phyloP scores from a whole-genome alignment of 2,797 vertebrate species.

The Hyperoplus immaculatus region DNA sequence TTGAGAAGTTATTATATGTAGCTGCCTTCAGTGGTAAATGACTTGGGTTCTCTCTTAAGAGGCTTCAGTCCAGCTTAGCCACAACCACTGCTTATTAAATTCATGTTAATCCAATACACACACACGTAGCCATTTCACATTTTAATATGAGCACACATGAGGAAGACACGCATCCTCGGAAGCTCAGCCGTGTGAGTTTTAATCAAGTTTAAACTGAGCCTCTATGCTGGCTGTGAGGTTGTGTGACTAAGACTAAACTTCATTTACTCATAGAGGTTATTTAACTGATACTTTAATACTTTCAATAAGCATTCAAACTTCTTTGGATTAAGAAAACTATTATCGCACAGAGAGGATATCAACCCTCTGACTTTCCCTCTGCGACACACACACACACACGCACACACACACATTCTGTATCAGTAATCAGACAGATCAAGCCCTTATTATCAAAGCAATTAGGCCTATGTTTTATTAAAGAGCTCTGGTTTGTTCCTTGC shows the following conservation, averaged over 20 bases:
- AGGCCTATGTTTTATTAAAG: slow-evolving; percentile 33
- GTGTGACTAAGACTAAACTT: slow-evolving; percentile 47
- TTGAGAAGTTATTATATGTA: slow-evolving; percentile 50
- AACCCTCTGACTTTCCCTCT: slow-evolving; percentile 15
- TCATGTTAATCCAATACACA: slow-evolving; percentile 59
- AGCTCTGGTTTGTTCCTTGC: slow-evolving; percentile 29
- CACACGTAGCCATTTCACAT: slow-evolving; percentile 11
- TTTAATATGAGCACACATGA: slow-evolving; percentile 46
- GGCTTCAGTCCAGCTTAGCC: slow-evolving; percentile 53
- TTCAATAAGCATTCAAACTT: slow-evolving; percentile 62
- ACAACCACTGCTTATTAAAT: slow-evolving; percentile 65
- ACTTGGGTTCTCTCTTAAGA: slow-evolving; percentile 44
- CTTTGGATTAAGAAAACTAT: slow-evolving; percentile 63
- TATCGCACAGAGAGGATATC: slow-evolving; percentile 59
- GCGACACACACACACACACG: neutral
- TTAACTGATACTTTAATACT: slow-evolving; percentile 55
- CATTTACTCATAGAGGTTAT: slow-evolving; percentile 58
- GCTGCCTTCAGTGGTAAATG: slow-evolving; percentile 32
- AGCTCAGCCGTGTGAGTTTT: slow-evolving; percentile 51
- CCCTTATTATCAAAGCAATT: slow-evolving; percentile 26
- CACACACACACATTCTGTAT: slow-evolving; percentile 2
- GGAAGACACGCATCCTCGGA: slow-evolving; percentile 27
- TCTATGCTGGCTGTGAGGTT: slow-evolving; percentile 27
- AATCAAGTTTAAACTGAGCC: slow-evolving; percentile 53
- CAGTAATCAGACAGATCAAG: slow-evolving; percentile 23